phyloP scores from a whole-genome alignment of 2,888 invertebrate species.

The Andrena camellia region DNA sequence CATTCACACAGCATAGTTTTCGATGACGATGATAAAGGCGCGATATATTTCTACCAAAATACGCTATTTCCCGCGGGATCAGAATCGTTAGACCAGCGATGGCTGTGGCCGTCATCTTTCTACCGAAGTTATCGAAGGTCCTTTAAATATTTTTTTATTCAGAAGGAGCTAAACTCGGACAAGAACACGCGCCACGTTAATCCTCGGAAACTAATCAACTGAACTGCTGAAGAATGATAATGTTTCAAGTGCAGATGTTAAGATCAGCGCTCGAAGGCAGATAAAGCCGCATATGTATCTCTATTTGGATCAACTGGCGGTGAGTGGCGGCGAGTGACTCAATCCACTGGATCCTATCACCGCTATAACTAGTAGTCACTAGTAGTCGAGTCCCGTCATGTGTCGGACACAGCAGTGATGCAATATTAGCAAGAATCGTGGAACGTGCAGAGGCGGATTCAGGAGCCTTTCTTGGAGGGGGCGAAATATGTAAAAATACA shows the following conservation, averaged over 20 bases:
- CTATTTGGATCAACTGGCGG: slow-evolving; percentile 1
- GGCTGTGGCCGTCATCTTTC: slow-evolving; percentile 24
- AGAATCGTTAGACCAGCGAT: slow-evolving; percentile 34
- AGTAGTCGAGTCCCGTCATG: background rate
- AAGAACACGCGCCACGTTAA: background rate
- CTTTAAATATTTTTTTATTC: background rate
- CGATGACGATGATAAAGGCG: slow-evolving; percentile 39
- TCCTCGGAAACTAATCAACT: slow-evolving; percentile 2
- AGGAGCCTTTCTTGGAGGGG: no score
- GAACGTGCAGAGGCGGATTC: no score
- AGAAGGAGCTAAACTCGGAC: background rate
- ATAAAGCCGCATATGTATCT: background rate
- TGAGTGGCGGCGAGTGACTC: background rate
- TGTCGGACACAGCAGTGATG: background rate
- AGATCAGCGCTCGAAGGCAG: slow-evolving; percentile 1
- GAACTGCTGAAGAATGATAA: background rate
- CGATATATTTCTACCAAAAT: slow-evolving; percentile 41
- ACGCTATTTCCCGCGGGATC: slow-evolving; percentile 37
- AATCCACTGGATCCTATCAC: slow-evolving; percentile 6
- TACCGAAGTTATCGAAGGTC: background rate
- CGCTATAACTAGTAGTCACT: background rate
- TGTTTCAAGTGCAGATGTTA: slow-evolving; percentile 13
- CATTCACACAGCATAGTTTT: slow-evolving; percentile 32
- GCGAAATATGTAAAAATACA: no score
- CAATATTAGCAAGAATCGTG: background rate